Evolutionary conservation across 2,888 invertebrate genomes (phyloP).

Genomic region (Oasisia sp.): DNA sequence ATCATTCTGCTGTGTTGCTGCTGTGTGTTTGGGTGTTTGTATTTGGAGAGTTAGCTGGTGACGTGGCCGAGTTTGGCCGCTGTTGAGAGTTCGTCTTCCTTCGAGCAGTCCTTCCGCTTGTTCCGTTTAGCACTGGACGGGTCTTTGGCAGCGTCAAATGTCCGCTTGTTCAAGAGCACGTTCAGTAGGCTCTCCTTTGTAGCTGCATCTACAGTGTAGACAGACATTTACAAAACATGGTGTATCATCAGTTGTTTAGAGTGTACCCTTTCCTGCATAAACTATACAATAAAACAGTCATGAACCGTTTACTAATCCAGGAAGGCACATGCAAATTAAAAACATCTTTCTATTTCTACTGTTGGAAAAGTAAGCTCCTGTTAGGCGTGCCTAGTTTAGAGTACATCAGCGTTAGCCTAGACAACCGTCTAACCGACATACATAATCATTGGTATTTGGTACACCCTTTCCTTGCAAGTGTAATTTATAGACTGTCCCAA

Average conservation of each 20-base stretch:
- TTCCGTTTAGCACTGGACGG: background rate
- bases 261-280: background rate
- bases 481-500: background rate
- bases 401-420: no score
- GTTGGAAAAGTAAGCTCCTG: no score
- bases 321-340: no score
- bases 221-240: background rate
- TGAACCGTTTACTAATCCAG: no score
- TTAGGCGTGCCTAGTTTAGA: no score
- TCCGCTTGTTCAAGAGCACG: background rate
- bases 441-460: no score
- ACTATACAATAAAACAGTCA: no score
- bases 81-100: background rate
- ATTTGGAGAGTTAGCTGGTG: background rate
- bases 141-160: slow-evolving; percentile 17
- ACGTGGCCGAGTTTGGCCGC: background rate
- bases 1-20: background rate
- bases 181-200: background rate
- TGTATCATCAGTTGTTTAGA: background rate
- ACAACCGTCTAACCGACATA: no score
- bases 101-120: background rate
- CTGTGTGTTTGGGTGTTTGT: background rate
- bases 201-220: background rate
- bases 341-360: no score
- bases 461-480: no score